A percentile compares a stretch with the other conserved stretches of the same genome.
Evolutionary conservation across 2,888 invertebrate genomes (phyloP).

Genomic region (Cerceris ruficornis): DNA sequence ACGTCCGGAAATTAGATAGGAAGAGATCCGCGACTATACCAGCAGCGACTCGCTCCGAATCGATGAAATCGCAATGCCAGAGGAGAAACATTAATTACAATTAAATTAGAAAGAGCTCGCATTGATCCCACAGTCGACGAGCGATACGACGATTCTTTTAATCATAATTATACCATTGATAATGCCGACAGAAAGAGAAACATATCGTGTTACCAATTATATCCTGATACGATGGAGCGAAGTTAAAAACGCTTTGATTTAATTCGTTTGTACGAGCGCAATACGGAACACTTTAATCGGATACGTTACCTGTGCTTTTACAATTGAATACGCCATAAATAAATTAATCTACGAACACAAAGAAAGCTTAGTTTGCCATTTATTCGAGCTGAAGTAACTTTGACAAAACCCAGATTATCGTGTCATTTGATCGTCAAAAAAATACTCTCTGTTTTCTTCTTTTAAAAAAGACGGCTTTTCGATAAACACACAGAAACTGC

Average conservation of each 20-base stretch:
- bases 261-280: constrained; percentile 51
- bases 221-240: constrained; percentile 44
- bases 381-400: too few species aligned
- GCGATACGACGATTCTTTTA: constrained; percentile 45
- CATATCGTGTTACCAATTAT: constrained; percentile 67
- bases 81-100: constrained; percentile 22
- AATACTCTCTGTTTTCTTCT: too few species aligned
- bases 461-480: too few species aligned
- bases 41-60: not conserved
- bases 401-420: too few species aligned
- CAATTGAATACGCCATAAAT: constrained; percentile 39
- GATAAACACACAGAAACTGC: too few species aligned
- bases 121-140: constrained; percentile 35
- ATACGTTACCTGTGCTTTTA: constrained; percentile 56
- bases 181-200: constrained; percentile 60
- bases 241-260: constrained; percentile 51
- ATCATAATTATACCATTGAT: constrained; percentile 63
- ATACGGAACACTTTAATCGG: constrained; percentile 58
- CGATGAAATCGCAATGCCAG: not conserved
- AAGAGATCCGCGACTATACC: too few species aligned
- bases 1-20: too few species aligned
- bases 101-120: constrained; percentile 38
- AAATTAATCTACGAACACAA: not conserved
- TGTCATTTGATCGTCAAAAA: too few species aligned
- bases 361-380: too few species aligned